phyloP scores from a whole-genome alignment of 1,140 invertebrate genomes.

The Platorchestia sp. region DNA sequence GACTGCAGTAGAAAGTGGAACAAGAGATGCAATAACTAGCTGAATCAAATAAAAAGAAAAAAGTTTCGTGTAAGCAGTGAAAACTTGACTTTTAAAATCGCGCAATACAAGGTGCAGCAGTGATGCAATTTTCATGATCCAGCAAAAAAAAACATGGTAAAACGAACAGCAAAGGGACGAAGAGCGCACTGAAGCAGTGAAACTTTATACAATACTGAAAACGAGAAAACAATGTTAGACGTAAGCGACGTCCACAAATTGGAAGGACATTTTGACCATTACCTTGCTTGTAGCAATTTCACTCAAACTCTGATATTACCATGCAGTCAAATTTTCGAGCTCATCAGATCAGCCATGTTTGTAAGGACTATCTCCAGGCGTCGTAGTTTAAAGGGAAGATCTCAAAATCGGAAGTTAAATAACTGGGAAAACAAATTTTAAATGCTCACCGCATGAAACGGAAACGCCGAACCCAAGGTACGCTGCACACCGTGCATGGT shows the following conservation, averaged over 20 bases:
- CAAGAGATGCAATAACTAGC: background rate
- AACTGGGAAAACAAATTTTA: background rate
- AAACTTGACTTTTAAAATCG: background rate
- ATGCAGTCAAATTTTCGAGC: background rate
- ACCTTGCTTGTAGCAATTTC: background rate
- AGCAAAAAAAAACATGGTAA: background rate
- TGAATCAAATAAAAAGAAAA: background rate
- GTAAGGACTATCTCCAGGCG: background rate
- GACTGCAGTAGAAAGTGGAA: background rate
- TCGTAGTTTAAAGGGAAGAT: background rate
- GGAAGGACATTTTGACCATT: background rate
- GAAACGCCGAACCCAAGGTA: background rate
- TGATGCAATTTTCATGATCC: background rate
- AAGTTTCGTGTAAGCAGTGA: background rate
- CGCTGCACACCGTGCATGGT: background rate
- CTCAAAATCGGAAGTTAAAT: background rate
- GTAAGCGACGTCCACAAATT: background rate
- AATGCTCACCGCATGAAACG: background rate
- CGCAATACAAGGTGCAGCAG: background rate
- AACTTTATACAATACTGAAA: background rate
- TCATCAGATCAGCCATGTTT: background rate
- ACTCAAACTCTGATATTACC: background rate
- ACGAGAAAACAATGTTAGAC: background rate
- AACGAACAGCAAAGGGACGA: background rate
- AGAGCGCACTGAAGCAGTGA: background rate